Evolutionary conservation across 1,140 invertebrate species (phyloP), one percentile per base, ranked within the genome.

Genomic region (Drosophila pandora): DNA sequence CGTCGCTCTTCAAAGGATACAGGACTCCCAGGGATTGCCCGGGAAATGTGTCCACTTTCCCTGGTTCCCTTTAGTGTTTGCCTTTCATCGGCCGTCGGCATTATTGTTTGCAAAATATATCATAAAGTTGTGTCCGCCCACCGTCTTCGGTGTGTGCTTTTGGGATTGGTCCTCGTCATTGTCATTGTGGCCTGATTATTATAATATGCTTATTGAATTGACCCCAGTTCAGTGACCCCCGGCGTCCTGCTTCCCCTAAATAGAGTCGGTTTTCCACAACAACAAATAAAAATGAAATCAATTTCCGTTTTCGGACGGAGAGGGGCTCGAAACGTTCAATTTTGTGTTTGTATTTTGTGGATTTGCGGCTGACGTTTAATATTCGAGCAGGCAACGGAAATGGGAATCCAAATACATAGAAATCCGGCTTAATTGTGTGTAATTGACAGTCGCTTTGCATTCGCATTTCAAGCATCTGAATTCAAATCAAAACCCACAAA

Each of bases 61-160:
- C 49, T 50, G 23, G 32, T 28, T 37, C 23, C 39, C 34, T 41
- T 53, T 25, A 57, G 60, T 81, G 72, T 68, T 76, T 75, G 63
- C 55, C 81, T 85, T 80, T 48, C 76, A 71, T 81, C 73, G 76
- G 78, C 82, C 78, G 68, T 68, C 62, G 82, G 82, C 78, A 78
- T 79, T 85, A 82, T 57, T 85, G 78, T 85, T 85, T 85, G 82
- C 83, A 61, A 87, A 85, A 85, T 76, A 85, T 85, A 85, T 85
- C 78, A 87, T 41, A 85, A 82, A 82, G 70, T 76, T 84, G 76
- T 87, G 0, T 47, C 48, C 53, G 64, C 78, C 59, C 76, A 76
- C 10, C 12, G 28, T 45, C 52, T 41, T 55, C 77, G 72, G 45
- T 81, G 52, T 81, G 82, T 87, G 57, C 72, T 63, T 68, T 87